Conservation (phyloP, 92 coral and sea anemone species). For the Ricordea florida region DNA sequence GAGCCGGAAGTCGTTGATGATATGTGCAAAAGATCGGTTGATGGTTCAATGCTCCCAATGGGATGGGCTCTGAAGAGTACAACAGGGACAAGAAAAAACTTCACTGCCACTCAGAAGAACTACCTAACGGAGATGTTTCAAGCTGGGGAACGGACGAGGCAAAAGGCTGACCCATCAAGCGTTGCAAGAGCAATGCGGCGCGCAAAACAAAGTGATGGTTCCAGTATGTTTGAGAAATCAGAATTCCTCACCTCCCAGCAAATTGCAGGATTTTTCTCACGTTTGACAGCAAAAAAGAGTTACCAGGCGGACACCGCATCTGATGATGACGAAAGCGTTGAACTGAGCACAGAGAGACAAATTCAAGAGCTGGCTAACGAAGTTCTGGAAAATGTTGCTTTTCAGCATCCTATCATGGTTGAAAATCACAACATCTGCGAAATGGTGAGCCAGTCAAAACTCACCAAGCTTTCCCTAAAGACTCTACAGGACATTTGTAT, state of each 20-base stretch:
- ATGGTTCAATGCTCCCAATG: background rate
- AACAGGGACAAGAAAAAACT: constrained; percentile 13
- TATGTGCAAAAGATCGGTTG: background rate
- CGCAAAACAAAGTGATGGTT: constrained; percentile 20
- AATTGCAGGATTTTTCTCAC: constrained; percentile 40
- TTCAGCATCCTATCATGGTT: constrained; percentile 6
- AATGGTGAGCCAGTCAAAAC: background rate
- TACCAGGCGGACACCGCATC: background rate
- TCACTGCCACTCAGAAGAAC: constrained; percentile 41
- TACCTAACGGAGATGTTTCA: constrained; percentile 39
- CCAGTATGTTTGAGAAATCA: constrained; percentile 1
- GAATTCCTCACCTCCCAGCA: constrained; percentile 31
- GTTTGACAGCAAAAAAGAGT: constrained; percentile 12
- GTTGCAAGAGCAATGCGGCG: constrained; percentile 35
- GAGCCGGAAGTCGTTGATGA: constrained; percentile 4
- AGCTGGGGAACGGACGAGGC: constrained; percentile 51
- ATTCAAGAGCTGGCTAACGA: constrained; percentile 2
- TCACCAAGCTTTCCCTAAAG: background rate
- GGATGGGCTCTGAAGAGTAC: constrained; percentile 68
- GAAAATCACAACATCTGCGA: background rate
- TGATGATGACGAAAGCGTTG: background rate
- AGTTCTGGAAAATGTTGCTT: background rate
- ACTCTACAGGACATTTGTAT: background rate
- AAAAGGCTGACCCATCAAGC: constrained; percentile 38
- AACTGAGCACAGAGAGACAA: background rate